Evolutionary conservation across 2,113 vertebrate genomes (phyloP).

Genomic region (Anthoscopus minutus): DNA sequence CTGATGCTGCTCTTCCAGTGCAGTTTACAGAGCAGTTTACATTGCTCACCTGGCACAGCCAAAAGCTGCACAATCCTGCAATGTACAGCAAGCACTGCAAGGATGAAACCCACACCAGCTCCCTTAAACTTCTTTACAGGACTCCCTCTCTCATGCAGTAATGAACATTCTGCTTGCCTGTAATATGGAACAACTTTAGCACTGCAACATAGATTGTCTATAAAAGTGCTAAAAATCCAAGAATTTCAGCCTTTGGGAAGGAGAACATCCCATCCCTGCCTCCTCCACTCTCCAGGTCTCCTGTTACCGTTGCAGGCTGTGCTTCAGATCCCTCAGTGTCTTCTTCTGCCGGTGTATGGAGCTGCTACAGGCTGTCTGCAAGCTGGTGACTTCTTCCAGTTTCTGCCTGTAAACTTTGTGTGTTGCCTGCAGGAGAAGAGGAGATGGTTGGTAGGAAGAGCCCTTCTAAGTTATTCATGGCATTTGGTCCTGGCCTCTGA

Average conservation of each 20-base stretch:
- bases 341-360: constrained; percentile 88
- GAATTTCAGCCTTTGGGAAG: neutral
- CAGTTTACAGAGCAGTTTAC: neutral
- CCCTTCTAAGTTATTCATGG: neutral
- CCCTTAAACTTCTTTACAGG: neutral
- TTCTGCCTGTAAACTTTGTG: constrained; percentile 93
- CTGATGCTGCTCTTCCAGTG: neutral
- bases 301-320: constrained; percentile 76
- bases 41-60: neutral
- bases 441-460: neutral
- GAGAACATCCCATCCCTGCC: neutral
- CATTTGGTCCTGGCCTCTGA: neutral
- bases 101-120: neutral
- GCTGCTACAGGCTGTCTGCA: constrained; percentile 83
- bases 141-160: neutral
- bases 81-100: accelerated
- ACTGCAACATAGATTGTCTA: accelerated
- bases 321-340: constrained; percentile 77
- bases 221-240: neutral
- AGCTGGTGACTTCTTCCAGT: constrained; percentile 86
- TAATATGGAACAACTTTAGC: neutral
- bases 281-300: neutral
- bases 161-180: neutral
- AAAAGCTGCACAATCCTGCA: neutral
- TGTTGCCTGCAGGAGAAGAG: constrained; percentile 78